A percentile compares a stretch with the other conserved stretches of the same genome.
Conservation (phyloP, 2,888 invertebrate species). For the Archips crataeganus region DNA sequence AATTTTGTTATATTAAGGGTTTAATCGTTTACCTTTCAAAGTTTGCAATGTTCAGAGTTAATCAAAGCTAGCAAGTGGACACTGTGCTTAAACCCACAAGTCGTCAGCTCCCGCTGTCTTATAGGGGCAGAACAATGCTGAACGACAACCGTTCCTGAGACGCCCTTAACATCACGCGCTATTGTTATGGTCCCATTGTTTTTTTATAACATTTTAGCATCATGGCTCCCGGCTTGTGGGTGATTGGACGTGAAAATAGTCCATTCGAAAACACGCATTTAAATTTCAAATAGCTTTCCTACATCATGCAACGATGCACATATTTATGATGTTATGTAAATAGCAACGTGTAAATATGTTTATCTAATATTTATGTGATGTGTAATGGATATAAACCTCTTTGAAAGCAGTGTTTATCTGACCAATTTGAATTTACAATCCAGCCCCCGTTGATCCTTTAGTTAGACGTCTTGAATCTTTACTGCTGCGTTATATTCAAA, state of each 20-base stretch:
- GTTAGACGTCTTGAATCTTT: slow-evolving; percentile 3
- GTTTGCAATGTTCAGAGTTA: background rate
- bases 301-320: slow-evolving; percentile 23
- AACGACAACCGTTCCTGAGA: slow-evolving; percentile 62
- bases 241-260: slow-evolving; percentile 64
- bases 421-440: slow-evolving; percentile 39
- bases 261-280: slow-evolving; percentile 31
- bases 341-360: slow-evolving; percentile 33
- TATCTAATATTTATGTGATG: slow-evolving; percentile 40
- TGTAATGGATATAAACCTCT: slow-evolving; percentile 25
- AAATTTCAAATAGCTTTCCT: slow-evolving; percentile 28
- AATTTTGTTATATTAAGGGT: no score
- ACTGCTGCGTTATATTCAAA: slow-evolving; percentile 7
- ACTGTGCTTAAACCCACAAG: slow-evolving; percentile 17
- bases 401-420: slow-evolving; percentile 27
- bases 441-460: slow-evolving; percentile 22
- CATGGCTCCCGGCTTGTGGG: slow-evolving; percentile 53
- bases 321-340: slow-evolving; percentile 33
- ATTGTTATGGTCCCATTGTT: slow-evolving; percentile 71
- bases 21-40: background rate
- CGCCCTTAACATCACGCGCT: slow-evolving; percentile 68
- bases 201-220: slow-evolving; percentile 69
- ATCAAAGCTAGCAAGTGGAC: slow-evolving; percentile 16
- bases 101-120: slow-evolving; percentile 47
- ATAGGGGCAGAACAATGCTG: slow-evolving; percentile 68